phyloP scores from a whole-genome alignment of 2,113 vertebrate species.

The Dipodomys ordii region DNA sequence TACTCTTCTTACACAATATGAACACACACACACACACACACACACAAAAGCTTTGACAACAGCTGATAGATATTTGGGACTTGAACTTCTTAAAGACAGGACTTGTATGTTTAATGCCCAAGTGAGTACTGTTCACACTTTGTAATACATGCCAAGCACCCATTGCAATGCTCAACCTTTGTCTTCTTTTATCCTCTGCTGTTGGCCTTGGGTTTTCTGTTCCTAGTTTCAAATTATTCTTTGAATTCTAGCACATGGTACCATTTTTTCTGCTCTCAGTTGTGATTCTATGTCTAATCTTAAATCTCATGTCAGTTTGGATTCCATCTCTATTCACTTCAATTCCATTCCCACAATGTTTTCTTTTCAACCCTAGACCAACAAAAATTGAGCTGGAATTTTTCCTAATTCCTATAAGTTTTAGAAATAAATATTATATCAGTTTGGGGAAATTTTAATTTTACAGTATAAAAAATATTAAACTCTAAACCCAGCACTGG shows the following conservation, averaged over 20 bases:
- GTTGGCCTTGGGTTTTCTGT: background rate
- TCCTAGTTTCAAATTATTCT: background rate
- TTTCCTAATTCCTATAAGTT: background rate
- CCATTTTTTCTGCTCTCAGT: background rate
- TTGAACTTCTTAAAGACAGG: background rate
- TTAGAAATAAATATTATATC: background rate
- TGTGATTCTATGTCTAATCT: background rate
- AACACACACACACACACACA: background rate
- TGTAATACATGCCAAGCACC: background rate
- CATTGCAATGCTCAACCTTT: background rate
- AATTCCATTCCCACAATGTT: background rate
- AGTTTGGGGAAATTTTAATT: slow-evolving; percentile 32
- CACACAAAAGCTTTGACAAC: background rate
- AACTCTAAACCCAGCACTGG: too few species aligned
- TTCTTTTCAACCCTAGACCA: background rate
- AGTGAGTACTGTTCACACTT: background rate
- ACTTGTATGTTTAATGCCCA: background rate
- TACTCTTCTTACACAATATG: background rate
- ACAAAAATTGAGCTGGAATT: slow-evolving; percentile 1
- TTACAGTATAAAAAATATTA: background rate
- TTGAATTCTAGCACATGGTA: background rate
- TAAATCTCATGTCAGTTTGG: background rate
- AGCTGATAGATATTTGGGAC: background rate
- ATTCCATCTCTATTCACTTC: background rate
- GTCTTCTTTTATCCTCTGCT: background rate